phyloP scores from a whole-genome alignment of 2,113 vertebrate species.

The Thamnaconus septentrionalis region DNA sequence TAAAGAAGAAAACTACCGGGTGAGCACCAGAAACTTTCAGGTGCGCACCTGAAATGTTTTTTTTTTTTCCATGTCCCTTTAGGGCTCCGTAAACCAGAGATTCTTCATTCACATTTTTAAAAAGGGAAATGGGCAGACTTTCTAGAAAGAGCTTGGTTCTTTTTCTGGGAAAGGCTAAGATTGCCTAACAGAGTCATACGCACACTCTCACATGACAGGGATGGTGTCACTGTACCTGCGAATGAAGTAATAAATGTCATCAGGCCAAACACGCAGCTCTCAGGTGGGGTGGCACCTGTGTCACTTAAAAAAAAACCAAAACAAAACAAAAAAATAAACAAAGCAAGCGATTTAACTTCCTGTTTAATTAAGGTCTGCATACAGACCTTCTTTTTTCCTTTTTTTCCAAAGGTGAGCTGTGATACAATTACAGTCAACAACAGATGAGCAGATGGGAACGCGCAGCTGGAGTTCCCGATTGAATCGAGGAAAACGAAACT shows the following conservation, averaged over 20 bases:
- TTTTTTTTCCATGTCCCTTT: too few species aligned
- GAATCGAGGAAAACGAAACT: conserved; percentile 63
- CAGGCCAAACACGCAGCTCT: conserved; percentile 92
- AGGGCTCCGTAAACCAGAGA: background rate
- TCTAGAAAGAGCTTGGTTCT: conserved; percentile 8
- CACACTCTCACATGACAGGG: background rate
- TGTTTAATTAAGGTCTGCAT: too few species aligned
- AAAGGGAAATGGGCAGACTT: conserved; percentile 57
- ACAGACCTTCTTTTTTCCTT: too few species aligned
- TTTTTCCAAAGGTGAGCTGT: too few species aligned
- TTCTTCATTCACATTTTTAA: conserved; percentile 52
- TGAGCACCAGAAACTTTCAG: too few species aligned
- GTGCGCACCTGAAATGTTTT: too few species aligned
- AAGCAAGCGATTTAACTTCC: background rate
- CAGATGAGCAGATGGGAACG: too few species aligned
- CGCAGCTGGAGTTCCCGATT: too few species aligned
- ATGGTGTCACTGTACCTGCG: conserved; percentile 80
- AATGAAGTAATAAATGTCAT: conserved; percentile 91
- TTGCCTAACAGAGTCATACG: conserved; percentile 3
- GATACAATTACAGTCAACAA: too few species aligned
- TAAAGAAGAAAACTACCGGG: too few species aligned
- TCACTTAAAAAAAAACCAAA: conserved; percentile 75
- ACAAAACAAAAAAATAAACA: background rate
- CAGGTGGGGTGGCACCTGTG: conserved; percentile 86
- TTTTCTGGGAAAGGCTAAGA: conserved; percentile 17